Evolutionary conservation across 2,113 vertebrate species (phyloP).

Genomic region (Paralichthys olivaceus): DNA sequence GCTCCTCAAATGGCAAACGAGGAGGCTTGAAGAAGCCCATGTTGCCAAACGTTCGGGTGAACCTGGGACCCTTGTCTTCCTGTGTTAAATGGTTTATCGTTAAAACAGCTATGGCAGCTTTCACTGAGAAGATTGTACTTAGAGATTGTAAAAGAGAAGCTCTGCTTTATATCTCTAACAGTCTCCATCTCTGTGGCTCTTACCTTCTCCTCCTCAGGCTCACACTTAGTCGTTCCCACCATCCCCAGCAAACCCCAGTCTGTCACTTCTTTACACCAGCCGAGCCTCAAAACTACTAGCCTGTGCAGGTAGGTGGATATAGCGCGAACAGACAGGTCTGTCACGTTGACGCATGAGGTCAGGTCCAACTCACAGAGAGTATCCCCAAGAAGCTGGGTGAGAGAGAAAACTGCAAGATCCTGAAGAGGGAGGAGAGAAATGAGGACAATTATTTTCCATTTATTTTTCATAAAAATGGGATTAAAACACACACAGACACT

Average conservation of each 20-base stretch:
- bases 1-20: slow-evolving; percentile 69
- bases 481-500: neutral
- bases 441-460: neutral
- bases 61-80: slow-evolving; percentile 78
- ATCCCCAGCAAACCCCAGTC: slow-evolving; percentile 88
- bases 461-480: neutral
- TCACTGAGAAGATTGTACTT: neutral
- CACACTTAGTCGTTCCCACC: slow-evolving; percentile 58
- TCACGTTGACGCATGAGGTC: slow-evolving; percentile 84
- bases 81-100: slow-evolving; percentile 2
- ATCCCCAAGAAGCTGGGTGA: slow-evolving; percentile 73
- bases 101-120: neutral
- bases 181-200: slow-evolving; percentile 15
- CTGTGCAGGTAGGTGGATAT: slow-evolving; percentile 80
- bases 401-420: slow-evolving; percentile 81
- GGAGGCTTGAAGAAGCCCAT: slow-evolving; percentile 86
- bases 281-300: slow-evolving; percentile 83
- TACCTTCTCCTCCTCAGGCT: slow-evolving; percentile 64
- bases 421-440: slow-evolving; percentile 40
- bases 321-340: slow-evolving; percentile 80
- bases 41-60: slow-evolving; percentile 85
- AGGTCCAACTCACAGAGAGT: slow-evolving; percentile 84
- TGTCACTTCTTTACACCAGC: slow-evolving; percentile 85
- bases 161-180: neutral
- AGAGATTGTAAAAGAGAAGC: neutral